Evolutionary conservation across 2,888 invertebrate species (phyloP), one percentile per base, ranked within the genome.

Genomic region (Melinaea menophilus): DNA sequence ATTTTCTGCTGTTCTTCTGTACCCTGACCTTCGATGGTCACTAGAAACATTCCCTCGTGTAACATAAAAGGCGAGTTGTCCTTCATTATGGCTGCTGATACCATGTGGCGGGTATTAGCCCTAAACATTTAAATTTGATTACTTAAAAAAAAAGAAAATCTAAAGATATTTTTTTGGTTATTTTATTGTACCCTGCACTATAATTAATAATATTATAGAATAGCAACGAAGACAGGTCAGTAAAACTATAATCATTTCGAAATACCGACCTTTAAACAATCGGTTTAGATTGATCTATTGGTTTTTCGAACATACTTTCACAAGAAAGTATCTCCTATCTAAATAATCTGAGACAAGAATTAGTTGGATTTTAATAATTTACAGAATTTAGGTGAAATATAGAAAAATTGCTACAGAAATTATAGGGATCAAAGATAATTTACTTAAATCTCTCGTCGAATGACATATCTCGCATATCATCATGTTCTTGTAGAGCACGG

Each of bases 31-130:
- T 95, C 91, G 57, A 98, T 88, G 0, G 97, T 93, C 0, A 97
- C 97, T 55, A 97, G 92, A 79, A 98, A 98, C 98, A 98, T 98
- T 0, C 95, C 93, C 77, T 93, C 94, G 78, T 98, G 98, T 0
- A 98, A 89, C 12, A 93, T 82, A 48, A 93, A 80, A 0, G 93
- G 96, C 70, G 93, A 93, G 58, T 93, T 94, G 76, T 95, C 95
- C 79, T 93, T 93, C 59, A 94, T 85, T 55, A 95, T 90, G 0
- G 94, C 94, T n/a, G 91, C 82, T 0, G 92, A 90, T 41, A 95
- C 71, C 68, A 91, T 85, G 31, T 92, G 93, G 13, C 94, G 93
- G 12, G 64, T 57, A 47, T 54, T 34, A 46, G 35, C 13, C 60
- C 66, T 66, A 22, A 46, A 57, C 61, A 11, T 48, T 34, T 11